Base-by-base conservation (phyloP, 2,888 invertebrate genomes). In the Sphaeridia pumilis region DNA sequence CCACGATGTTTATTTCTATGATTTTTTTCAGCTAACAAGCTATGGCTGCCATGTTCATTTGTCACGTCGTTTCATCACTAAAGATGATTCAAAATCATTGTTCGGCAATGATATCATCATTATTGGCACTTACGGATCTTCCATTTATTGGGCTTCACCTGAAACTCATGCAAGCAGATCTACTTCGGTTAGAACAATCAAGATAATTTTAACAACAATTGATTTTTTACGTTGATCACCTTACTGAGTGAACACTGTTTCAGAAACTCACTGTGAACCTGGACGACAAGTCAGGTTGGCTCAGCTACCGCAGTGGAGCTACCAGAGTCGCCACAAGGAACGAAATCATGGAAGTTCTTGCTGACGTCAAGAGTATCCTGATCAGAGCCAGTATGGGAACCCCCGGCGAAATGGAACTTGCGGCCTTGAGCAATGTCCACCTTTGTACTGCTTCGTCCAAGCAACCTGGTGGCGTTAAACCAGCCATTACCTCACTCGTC, bases 291-390 rank as follows among this genome's bases (percentile, higher is more conserved):
- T 52, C 52, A 1, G 55, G 55, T 22, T 59, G 59, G 62, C 38
- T 54, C 2, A 55, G 50, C 22, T 55, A 20, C 20, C 49, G 49
- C 5, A 20, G 43, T n/a, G 41, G 41, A 26, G 17, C 20, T 20
- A 43, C 42, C 21, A 42, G 43, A 4, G 27, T 49, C 2, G 62
- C 62, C 2, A 50, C 52, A 1, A 26, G 62, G 35, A 46, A 28
- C 3, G 62, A 62, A 28, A 52, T 62, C 3, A 53, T 62, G 52
- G 59, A 58, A 51, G 59, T 62, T n/a, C 47, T 62, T 17, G 53
- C 57, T 4, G 55, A 62, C 45, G 35, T 62, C 10, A 52, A 58
- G 26, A 38, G 52, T n/a, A 57, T 62, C 27, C 42, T 58, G n/a
- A 49, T 59, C 28, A 35, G 59, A 21, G 59, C 57, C 2, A 55